Base-by-base conservation (phyloP, 2,797 vertebrate species). In the Danio jaintianensis region DNA sequence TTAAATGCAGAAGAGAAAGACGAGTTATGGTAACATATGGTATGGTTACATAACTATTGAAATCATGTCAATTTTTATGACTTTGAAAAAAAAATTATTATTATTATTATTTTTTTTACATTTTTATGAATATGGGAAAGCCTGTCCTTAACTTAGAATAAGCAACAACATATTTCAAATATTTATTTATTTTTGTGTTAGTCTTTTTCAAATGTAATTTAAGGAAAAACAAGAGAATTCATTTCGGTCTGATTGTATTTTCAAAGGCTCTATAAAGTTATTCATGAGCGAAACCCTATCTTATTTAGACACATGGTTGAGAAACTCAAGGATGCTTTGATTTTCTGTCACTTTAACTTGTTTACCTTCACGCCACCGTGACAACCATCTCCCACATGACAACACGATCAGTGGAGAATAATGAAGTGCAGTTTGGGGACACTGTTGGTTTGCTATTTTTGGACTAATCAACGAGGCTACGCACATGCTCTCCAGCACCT, bases 331-430 rank as follows among this genome's bases (percentile, higher is more conserved):
- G 36, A 63, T 79, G 45, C 58, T 79, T 79, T 79, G 68, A 79
- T 79, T 79, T 71, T 71, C 78, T 71, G 68, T 79, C 78, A 53
- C 68, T 79, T 79, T 79, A 72, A 72, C 78, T 72, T 83, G 71
- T 79, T 83, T 79, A 74, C 43, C 72, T 79, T 69, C 59, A 70
- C 13, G 42, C 76, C 59, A 53, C 40, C 48, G 48, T 83, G 77
- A 83, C 70, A 75, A 61, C 58, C 77, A 68, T 79, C 78, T 73
- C 43, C 58, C 58, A 69, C 66, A 78, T 79, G 75, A 73, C 68
- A 62, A 67, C 64, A 73, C n/a, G 55, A 74, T 73, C 75, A 82
- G 75, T 61, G 63, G 69, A 61, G 52, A 73, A 61, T 69, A 71
- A 73, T 79, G 76, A 70, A 79, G 77, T 79, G 78, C 18, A 79